Base-by-base conservation (phyloP, 2,888 invertebrate species). In the Eristalis pertinax region DNA sequence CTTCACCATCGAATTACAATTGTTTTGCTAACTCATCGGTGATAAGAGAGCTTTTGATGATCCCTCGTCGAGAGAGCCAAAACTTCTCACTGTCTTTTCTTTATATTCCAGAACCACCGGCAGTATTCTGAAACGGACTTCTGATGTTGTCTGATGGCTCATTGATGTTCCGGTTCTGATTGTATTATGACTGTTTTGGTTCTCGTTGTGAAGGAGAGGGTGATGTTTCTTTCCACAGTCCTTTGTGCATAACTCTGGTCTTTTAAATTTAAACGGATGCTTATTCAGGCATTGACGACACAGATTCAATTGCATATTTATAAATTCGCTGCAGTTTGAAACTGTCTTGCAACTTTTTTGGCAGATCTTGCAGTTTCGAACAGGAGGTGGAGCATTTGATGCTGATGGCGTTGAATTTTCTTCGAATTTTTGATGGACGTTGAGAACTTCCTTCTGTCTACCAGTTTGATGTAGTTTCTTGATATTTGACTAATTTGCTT, bases 11-110 rank as follows among this genome's bases (percentile, higher is more conserved):
- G 0, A 77, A 64, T n/a, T 63, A 4, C 13, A 77, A n/a, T 19
- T 69, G 22, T 1, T 77, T 69, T 11, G 77, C 77, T 1, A 77
- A 11, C 1, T 63, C 22, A 2, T 77, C 69, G 22, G 35, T 41
- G 13, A 75, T 38, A n/a, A 75, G 38, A 35, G 75, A 38, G 7
- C 58, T n/a, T n/a, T 58, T 1, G 75, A 60, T 26, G 75, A 75
- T 38, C 75, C 75, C 22, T 67, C 29, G 11, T 67, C 65, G 29
- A 75, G 19, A 50, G 60, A 38, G 13, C 1, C 38, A 38, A 38
- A 38, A 38, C 38, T 38, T 38, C 13, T 38, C 38, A 38, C 13
- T 38, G 11, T 38, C 13, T 13, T 38, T 13, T 10, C 10, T 2
- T 38, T 38, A 38, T 38, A 13, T 13, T 38, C 38, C 38, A 38